Evolutionary conservation across 2,797 vertebrate genomes (phyloP).

Genomic region (Acipenser transmontanus): DNA sequence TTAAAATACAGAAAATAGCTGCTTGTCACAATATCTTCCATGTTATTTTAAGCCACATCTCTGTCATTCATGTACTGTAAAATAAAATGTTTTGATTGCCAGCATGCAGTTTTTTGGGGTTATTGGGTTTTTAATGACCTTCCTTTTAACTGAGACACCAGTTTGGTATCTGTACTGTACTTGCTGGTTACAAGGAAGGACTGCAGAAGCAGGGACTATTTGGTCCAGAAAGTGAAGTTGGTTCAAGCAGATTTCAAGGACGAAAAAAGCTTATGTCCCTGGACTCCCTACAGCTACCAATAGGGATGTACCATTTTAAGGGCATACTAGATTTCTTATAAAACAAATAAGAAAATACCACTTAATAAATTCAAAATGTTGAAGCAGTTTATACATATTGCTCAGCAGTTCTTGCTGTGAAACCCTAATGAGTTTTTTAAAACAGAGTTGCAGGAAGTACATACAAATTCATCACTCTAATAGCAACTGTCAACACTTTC

Average conservation of each 20-base stretch:
- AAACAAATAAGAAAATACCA: neutral
- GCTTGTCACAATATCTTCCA: no score
- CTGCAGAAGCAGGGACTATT: neutral
- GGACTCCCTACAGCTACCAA: neutral
- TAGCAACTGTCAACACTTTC: neutral
- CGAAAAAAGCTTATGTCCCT: neutral
- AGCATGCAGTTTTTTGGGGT: no score
- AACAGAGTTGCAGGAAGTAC: neutral
- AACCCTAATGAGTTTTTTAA: no score
- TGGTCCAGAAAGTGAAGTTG: neutral
- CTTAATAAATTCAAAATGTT: neutral
- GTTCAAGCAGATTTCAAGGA: neutral
- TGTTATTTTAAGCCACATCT: no score
- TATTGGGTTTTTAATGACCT: no score
- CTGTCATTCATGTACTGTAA: no score
- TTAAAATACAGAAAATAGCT: no score
- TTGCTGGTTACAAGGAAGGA: no score
- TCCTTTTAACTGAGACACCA: no score
- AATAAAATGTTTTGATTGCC: no score
- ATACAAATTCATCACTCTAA: neutral
- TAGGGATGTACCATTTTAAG: neutral
- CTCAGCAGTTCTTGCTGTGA: neutral
- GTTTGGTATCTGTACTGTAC: no score
- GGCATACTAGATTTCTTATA: neutral
- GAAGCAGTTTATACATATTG: neutral